Evolutionary conservation across 30 jellyfish, hydroid and myxozoan species (phyloP), one percentile per base, ranked within the genome.

Genomic region (Nemopilema nomurai): DNA sequence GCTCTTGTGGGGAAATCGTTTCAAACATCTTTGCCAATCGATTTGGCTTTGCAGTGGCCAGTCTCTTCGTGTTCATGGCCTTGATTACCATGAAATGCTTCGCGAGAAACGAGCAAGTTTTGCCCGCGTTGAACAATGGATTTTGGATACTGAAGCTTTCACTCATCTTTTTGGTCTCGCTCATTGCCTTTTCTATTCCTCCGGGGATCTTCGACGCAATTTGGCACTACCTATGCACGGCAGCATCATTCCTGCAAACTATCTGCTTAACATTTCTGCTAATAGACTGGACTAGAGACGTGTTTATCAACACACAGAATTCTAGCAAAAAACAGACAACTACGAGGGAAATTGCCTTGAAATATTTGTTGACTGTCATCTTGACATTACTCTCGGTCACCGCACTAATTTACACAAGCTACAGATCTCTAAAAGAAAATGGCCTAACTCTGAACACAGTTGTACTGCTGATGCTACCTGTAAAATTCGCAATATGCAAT

Each of bases 61-160:
- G 80, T 8, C 77, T 87, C 28, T 89, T 83, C 69, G 16, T 83
- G 25, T 51, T 87, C 51, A 86, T 93, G 86, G 88, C 97, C 22
- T 52, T 85, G n/a, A 28, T 84, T 4, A 69, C 84, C 63, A 74
- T 74, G 77, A 72, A 52, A 41, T 72, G 80, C 19, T 80, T 76
- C 66, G 85, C 71, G 49, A 29, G 71, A 22, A 77, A 74, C 49
- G 87, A 75, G 30, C 57, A 83, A 67, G 27, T 80, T 3, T 74
- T 72, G 52, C 83, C 95, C 23, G 51, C 87, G 18, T 76, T 93
- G 26, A 93, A 88, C 29, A 83, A 93, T 41, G 98, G 98, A 21
- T 93, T 93, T 65, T 93, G 98, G 98, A 86, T 93, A n/a, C 97
- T 84, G n/a, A 93, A 93, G 71, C 32, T 93, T 25, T 49, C 89